Percentiles rank a stretch among this genome's conserved stretches.
phyloP scores from a whole-genome alignment of 2,113 vertebrate species.

The Forbesichthys agassizii region DNA sequence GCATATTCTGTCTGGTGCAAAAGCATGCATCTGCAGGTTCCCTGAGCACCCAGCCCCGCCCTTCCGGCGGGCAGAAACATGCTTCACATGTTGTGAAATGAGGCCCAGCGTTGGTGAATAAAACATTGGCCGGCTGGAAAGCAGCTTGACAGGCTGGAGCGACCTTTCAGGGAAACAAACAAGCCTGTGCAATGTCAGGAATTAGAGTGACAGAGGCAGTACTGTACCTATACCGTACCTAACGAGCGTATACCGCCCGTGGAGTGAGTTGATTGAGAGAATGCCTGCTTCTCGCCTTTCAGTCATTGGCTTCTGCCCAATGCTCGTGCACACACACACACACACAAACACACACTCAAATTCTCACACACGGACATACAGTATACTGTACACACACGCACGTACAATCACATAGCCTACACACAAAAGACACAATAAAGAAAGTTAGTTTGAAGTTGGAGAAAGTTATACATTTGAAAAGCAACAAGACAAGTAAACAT shows the following conservation, averaged over 20 bases:
- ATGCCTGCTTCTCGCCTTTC: slow-evolving; percentile 42
- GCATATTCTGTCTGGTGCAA: no score
- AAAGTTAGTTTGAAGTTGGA: neutral
- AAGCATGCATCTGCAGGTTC: no score
- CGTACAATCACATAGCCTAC: slow-evolving; percentile 21
- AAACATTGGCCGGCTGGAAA: neutral
- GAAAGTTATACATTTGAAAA: neutral
- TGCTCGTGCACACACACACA: slow-evolving; percentile 5
- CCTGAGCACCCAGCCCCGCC: no score
- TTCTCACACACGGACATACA: neutral
- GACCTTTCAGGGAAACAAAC: slow-evolving; percentile 39
- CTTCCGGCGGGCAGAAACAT: neutral
- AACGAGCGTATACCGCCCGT: slow-evolving; percentile 45
- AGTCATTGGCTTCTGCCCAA: slow-evolving; percentile 46
- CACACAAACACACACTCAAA: no score
- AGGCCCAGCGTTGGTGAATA: slow-evolving; percentile 6
- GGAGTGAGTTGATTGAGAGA: slow-evolving; percentile 52
- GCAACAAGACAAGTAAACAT: no score
- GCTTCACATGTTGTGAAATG: slow-evolving; percentile 1
- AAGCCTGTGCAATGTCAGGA: slow-evolving; percentile 52
- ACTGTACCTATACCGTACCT: slow-evolving; percentile 27
- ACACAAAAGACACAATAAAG: neutral
- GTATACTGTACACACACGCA: neutral
- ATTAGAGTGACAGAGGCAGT: slow-evolving; percentile 54
- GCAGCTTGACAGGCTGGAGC: slow-evolving; percentile 19